phyloP scores from a whole-genome alignment of 2,113 vertebrate species.

The Tetraodon nigroviridis region DNA sequence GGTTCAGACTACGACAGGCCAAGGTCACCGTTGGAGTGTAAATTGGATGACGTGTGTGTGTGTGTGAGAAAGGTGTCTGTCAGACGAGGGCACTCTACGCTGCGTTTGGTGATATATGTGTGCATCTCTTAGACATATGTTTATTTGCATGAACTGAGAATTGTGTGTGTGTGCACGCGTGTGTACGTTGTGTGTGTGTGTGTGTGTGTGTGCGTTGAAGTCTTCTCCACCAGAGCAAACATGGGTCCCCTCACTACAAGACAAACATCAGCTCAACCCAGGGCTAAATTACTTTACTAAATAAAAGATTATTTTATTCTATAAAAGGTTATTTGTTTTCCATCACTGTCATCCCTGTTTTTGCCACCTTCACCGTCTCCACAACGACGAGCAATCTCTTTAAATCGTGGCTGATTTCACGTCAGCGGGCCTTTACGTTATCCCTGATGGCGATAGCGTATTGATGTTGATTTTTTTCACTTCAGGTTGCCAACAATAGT shows the following conservation, averaged over 20 bases:
- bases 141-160: slow-evolving; percentile 23
- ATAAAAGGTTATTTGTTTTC: too few species aligned
- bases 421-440: slow-evolving; percentile 30
- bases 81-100: slow-evolving; percentile 31
- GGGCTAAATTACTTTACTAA: slow-evolving; percentile 31
- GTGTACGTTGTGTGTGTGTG: slow-evolving; percentile 47
- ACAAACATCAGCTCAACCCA: slow-evolving; percentile 58
- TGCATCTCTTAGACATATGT: slow-evolving; percentile 22
- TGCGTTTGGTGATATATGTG: slow-evolving; percentile 10
- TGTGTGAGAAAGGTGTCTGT: slow-evolving; percentile 28
- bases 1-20: slow-evolving; percentile 44
- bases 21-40: slow-evolving; percentile 55
- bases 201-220: slow-evolving; percentile 24
- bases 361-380: slow-evolving; percentile 12
- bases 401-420: slow-evolving; percentile 19
- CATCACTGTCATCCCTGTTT: slow-evolving; percentile 2
- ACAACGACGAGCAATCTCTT: slow-evolving; percentile 27
- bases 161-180: slow-evolving; percentile 6
- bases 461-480: slow-evolving; percentile 33
- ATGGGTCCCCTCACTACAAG: slow-evolving; percentile 53
- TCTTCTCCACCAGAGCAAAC: slow-evolving; percentile 56
- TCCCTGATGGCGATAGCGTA: slow-evolving; percentile 7
- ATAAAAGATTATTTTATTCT: slow-evolving; percentile 45
- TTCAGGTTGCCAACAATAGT: slow-evolving; percentile 47
- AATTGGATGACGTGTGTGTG: slow-evolving; percentile 30